phyloP scores from a whole-genome alignment of 2,113 vertebrate species.

The Reinhardtius hippoglossoides region DNA sequence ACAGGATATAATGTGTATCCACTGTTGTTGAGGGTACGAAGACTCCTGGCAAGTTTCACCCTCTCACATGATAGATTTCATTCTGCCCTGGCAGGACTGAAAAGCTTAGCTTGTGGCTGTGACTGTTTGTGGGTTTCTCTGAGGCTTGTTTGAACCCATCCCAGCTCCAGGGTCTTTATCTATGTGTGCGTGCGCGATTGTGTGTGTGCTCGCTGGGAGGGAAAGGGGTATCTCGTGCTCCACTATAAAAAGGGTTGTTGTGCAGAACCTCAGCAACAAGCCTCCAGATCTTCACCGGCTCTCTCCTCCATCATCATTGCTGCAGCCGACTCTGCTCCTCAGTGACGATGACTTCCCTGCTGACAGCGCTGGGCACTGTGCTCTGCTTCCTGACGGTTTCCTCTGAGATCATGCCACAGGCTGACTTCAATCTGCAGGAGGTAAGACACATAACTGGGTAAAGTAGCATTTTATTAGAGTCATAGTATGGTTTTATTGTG shows the following conservation, averaged over 20 bases:
- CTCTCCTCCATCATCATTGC: constrained; percentile 13
- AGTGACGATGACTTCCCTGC: constrained; percentile 55
- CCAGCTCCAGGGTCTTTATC: constrained; percentile 35
- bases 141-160: constrained; percentile 65
- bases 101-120: constrained; percentile 3
- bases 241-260: constrained; percentile 68
- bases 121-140: constrained; percentile 12
- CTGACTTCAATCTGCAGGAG: constrained; percentile 81
- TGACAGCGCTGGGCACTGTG: constrained; percentile 63
- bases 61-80: constrained; percentile 20
- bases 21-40: not conserved
- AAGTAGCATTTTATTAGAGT: not conserved
- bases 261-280: constrained; percentile 23
- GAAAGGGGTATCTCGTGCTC: constrained; percentile 7
- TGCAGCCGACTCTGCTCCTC: not conserved
- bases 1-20: not conserved
- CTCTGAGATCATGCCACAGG: constrained; percentile 63
- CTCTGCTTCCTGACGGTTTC: constrained; percentile 46
- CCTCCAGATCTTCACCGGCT: constrained; percentile 9
- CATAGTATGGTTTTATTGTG: not conserved
- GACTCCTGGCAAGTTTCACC: constrained; percentile 6
- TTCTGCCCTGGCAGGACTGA: constrained; percentile 11
- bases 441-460: constrained; percentile 72
- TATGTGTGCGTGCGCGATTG: constrained; percentile 17
- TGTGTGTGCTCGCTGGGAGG: constrained; percentile 9